Conservation (phyloP, 2,797 vertebrate species). For the Pseudochirops cupreus region DNA sequence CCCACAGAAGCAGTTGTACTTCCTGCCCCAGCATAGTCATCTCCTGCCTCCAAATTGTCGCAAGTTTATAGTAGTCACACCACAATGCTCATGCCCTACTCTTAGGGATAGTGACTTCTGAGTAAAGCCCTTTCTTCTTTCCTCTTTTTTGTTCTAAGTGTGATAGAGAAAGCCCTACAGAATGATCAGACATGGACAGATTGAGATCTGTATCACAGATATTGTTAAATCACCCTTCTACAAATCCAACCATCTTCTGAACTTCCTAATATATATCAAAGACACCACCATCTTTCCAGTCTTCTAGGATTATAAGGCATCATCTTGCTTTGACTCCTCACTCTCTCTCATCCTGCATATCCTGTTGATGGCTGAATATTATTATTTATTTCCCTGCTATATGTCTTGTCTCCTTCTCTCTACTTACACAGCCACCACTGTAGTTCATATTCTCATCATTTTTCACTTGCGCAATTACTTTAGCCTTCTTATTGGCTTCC, state of each 20-base stretch:
- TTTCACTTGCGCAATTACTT: not conserved
- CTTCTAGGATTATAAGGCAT: not conserved
- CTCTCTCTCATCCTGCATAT: not conserved
- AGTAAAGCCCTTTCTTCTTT: not conserved
- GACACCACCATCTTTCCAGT: no score
- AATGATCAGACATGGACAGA: not conserved
- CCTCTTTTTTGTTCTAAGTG: not conserved
- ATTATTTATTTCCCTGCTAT: not conserved
- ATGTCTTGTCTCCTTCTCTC: not conserved
- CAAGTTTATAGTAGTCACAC: not conserved
- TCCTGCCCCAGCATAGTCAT: not conserved
- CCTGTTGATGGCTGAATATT: not conserved
- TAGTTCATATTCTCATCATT: not conserved
- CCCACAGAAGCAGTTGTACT: not conserved
- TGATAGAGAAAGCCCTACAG: not conserved
- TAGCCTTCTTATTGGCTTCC: not conserved
- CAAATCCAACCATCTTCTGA: no score
- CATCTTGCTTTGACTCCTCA: not conserved
- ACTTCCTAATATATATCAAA: no score
- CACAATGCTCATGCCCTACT: not conserved
- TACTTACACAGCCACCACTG: not conserved
- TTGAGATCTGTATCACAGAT: not conserved
- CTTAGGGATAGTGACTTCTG: not conserved
- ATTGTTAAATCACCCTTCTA: no score
- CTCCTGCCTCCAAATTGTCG: not conserved